These are phyloP conservation scores for Conus canariensis DNA, from an alignment of 2,888 invertebrate genomes.

Conservation along the genomic window DNA sequence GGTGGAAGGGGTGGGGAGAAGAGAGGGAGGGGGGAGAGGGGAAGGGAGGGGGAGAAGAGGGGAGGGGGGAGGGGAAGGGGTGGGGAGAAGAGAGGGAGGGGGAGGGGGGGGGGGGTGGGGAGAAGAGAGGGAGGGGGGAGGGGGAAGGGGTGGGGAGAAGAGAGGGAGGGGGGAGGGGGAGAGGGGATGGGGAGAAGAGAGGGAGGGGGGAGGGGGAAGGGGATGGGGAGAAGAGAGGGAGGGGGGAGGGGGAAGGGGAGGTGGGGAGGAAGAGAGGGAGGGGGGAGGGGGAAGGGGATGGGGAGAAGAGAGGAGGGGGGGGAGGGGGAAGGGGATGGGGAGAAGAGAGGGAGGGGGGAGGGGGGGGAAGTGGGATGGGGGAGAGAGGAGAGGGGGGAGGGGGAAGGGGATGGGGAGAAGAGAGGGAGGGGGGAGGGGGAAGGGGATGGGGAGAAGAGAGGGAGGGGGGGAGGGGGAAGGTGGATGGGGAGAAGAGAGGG, in stretches of 20 bases:
- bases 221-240: not conserved
- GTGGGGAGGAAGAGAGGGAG: not conserved
- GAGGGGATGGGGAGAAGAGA: not conserved
- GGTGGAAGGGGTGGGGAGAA: not conserved
- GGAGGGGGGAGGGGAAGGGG: not conserved
- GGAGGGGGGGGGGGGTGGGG: no score
- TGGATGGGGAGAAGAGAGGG: no score
- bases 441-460: not conserved
- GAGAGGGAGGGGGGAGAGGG: not conserved
- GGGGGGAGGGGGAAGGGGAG: not conserved
- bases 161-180: not conserved
- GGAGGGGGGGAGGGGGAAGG: not conserved
- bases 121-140: not conserved
- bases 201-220: no score
- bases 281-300: no score
- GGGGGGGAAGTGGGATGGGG: not conserved
- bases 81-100: not conserved
- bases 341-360: not conserved
- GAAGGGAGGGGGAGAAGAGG: not conserved
- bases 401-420: not conserved
- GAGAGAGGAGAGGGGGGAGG: not conserved
- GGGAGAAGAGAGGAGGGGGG: not conserved
- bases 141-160: not conserved
- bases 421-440: not conserved
- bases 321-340: no score